These are phyloP conservation scores for Ophthalmolycus amberensis DNA, from an alignment of 2,113 vertebrate species.

Conservation along the genomic window DNA sequence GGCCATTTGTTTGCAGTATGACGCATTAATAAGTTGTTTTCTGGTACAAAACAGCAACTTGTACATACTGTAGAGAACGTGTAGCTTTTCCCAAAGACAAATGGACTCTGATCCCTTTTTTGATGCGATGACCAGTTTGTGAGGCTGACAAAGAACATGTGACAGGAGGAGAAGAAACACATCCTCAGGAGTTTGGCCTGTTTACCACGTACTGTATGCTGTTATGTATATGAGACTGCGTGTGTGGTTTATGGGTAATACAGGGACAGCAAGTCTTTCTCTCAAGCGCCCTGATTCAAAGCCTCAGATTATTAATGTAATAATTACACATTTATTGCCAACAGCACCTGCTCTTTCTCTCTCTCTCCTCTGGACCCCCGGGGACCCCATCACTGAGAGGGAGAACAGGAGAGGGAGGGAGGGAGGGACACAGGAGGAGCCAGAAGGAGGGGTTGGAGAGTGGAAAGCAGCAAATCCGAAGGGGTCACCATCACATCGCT, in stretches of 20 bases:
- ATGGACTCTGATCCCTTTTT: not conserved
- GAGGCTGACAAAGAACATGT: not conserved
- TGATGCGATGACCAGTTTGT: constrained; percentile 1
- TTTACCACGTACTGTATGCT: constrained; percentile 45
- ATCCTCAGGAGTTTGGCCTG: constrained; percentile 18
- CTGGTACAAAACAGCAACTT: not conserved
- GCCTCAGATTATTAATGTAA: constrained; percentile 90
- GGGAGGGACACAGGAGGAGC: constrained; percentile 77
- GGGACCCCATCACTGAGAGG: constrained; percentile 64
- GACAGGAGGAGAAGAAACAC: constrained; percentile 21
- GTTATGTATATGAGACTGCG: constrained; percentile 42
- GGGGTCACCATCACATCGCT: constrained; percentile 84
- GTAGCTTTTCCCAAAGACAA: not conserved
- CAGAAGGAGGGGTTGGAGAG: constrained; percentile 77
- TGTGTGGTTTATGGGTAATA: constrained; percentile 46
- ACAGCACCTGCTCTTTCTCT: constrained; percentile 90
- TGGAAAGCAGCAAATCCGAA: constrained; percentile 80
- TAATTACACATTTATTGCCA: constrained; percentile 93
- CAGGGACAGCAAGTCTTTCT: constrained; percentile 71
- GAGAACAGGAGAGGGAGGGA: constrained; percentile 44
- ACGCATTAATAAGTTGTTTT: not conserved
- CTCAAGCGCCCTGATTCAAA: constrained; percentile 27
- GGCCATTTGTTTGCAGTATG: not conserved
- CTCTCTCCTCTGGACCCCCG: constrained; percentile 54
- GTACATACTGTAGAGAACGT: not conserved